These are phyloP conservation scores for Panthera leo DNA, from an alignment of 2,113 vertebrate genomes.

Conservation along the genomic window DNA sequence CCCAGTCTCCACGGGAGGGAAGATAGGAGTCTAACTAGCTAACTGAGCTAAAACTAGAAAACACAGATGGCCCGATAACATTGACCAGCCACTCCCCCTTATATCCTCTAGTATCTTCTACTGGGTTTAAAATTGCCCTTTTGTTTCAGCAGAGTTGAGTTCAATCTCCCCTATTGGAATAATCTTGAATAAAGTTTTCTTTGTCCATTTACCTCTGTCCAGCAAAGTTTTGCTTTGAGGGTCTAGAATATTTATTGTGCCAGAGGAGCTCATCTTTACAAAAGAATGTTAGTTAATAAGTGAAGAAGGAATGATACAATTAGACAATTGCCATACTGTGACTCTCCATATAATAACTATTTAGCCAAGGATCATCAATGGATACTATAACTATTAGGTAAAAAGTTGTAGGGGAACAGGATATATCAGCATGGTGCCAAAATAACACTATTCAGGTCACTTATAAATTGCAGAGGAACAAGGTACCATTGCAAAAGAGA, in stretches of 20 bases:
- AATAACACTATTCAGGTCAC: background rate
- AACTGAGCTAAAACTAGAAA: background rate
- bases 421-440: background rate
- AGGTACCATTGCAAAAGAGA: background rate
- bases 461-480: background rate
- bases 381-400: background rate
- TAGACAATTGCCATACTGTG: background rate
- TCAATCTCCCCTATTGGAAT: background rate
- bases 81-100: accelerated
- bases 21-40: background rate
- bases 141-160: background rate
- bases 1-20: background rate
- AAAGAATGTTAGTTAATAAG: background rate
- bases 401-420: background rate
- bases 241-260: background rate
- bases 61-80: background rate
- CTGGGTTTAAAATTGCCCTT: background rate
- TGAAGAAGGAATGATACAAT: background rate
- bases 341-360: background rate
- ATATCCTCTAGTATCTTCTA: background rate
- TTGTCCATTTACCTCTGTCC: background rate
- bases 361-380: background rate
- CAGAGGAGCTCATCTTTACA: background rate
- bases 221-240: background rate
- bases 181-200: background rate